Percentiles rank a stretch among this genome's conserved stretches.
Evolutionary conservation across 1,140 invertebrate species (phyloP).

Genomic region (Achroia grisella): DNA sequence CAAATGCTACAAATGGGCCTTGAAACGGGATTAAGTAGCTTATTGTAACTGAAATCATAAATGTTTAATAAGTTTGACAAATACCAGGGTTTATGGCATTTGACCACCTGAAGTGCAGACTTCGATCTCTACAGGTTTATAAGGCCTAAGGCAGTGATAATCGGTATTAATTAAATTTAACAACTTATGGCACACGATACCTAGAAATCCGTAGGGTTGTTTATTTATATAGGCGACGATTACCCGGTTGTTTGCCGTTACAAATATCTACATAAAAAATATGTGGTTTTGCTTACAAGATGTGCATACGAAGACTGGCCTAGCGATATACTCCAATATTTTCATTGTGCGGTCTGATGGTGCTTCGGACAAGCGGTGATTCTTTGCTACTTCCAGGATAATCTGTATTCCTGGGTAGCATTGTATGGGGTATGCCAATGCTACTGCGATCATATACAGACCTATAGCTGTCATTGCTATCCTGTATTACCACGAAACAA

Average conservation of each 20-base stretch:
- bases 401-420: slow-evolving; percentile 38
- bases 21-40: slow-evolving; percentile 39
- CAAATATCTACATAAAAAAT: too few relatives aligned
- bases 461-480: slow-evolving; percentile 28
- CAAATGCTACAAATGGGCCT: slow-evolving; percentile 41
- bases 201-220: too few relatives aligned
- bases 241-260: too few relatives aligned
- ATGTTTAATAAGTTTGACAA: not conserved
- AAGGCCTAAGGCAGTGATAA: too few relatives aligned
- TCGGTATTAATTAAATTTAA: too few relatives aligned
- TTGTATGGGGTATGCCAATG: slow-evolving; percentile 40
- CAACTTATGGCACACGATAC: too few relatives aligned
- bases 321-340: slow-evolving; percentile 18
- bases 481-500: slow-evolving; percentile 28
- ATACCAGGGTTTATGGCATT: too few relatives aligned
- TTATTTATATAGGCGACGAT: too few relatives aligned
- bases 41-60: slow-evolving; percentile 35
- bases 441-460: slow-evolving; percentile 30
- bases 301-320: slow-evolving; percentile 32
- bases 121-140: too few relatives aligned
- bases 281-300: slow-evolving; percentile 28
- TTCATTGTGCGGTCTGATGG: slow-evolving; percentile 18
- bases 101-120: too few relatives aligned
- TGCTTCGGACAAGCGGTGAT: slow-evolving; percentile 5
- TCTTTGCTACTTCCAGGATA: slow-evolving; percentile 31